Evolutionary conservation across 2,888 invertebrate species (phyloP), one percentile per base, ranked within the genome.

Genomic region (Ephialtes manifestator): DNA sequence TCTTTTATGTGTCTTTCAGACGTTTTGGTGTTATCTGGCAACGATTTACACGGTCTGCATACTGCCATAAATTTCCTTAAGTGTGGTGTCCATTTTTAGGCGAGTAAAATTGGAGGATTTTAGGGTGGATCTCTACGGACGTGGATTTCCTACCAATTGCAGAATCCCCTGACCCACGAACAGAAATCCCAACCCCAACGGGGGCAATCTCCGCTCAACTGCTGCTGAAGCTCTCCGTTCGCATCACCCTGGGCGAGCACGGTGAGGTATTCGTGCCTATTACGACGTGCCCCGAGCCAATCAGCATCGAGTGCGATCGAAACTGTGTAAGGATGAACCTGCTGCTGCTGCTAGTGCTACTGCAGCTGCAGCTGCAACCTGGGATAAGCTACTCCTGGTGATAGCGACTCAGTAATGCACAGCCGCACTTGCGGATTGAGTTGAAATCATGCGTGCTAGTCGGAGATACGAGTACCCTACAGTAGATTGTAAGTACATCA

Each of bases 241-340:
- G 67, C 43, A 72, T 53, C 67, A 43, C 39, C 35, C 51, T 13
- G 18, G n/a, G 24, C 8, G 60, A 28, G 15, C 76, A 65, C 43
- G 60, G n/a, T 67, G 72, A 65, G 80, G 55, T 80, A 80, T 80
- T 74, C 72, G 67, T 58, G 72, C 80, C 65, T 67, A 72, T 74
- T 80, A 72, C 72, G 65, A 43, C 55, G 71, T 53, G 53, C 53
- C 65, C 28, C 65, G 84, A 88, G 89, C 88, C 89, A 89, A 89
- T 89, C 89, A 89, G 85, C 65, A 76, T 88, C 84, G 87, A 89
- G 89, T 80, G 83, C 83, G 84, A 87, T 87, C 83, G 87, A 83
- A 87, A 86, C 84, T 78, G 65, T 13, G 43, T 60, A 55, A 65
- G 72, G 80, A 72, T 67, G 80, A 80, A 72, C 55, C 68, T 58